Base-by-base conservation (phyloP, 2,113 vertebrate species). In the Falco punctatus region DNA sequence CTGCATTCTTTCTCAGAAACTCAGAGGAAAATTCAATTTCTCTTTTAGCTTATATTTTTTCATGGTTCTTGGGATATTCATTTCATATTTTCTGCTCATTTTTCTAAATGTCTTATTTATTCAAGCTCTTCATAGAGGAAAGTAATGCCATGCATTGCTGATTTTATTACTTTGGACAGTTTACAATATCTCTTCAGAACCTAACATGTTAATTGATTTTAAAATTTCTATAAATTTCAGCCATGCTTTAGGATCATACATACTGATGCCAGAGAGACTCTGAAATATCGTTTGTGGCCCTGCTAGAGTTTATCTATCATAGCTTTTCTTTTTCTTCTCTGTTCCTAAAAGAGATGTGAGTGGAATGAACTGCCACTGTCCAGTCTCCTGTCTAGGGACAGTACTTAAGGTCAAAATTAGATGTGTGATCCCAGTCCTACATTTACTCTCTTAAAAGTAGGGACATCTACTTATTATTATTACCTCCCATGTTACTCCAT, bases 31-130 rank as follows among this genome's bases (percentile, higher is more conserved):
- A 98, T 98, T 98, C 98, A 98, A 98, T 98, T 98, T 98, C 97
- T 97, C 90, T 97, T 87, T 92, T 97, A 95, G 94, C 93, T 98
- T 98, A 97, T 97, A 95, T 85, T 89, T 95, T 88, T 97, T 97
- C 96, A 96, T 98, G 97, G 96, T 98, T 98, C 97, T 98, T 97
- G 97, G 97, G 96, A 98, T 98, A 98, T 97, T 98, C 85, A 98
- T 98, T 98, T 98, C 81, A 95, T 97, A 98, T 98, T 97, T 97
- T 97, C 97, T 96, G 81, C 91, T 98, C 97, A 97, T 97, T 98
- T 98, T 98, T 98, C 97, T 97, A 98, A 97, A 98, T 94, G 97
- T 98, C 97, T 98, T 98, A 98, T 98, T 98, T 98, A 98, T 98
- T 98, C 98, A 98, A 97, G 94, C 95, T 98, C 92, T 97, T 98